Percentiles rank a stretch among this genome's conserved stretches.
These are phyloP conservation scores for Fissipunctia ypsillon DNA, from an alignment of 2,888 invertebrate genomes.

Conservation along the genomic window DNA sequence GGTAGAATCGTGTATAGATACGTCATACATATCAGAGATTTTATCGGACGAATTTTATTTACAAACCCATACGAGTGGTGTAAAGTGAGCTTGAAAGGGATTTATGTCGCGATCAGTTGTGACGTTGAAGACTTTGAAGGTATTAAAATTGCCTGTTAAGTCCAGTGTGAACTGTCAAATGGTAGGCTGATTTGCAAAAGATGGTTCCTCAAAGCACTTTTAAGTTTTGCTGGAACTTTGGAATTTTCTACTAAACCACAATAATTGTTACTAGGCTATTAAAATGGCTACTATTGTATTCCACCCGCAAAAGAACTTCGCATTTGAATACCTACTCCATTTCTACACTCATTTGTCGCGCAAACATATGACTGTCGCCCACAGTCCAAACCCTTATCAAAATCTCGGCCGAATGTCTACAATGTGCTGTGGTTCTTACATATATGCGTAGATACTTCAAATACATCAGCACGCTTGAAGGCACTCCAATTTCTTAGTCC, in stretches of 20 bases:
- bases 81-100: conserved; percentile 27
- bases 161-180: neutral
- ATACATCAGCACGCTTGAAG: conserved; percentile 87
- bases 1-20: conserved; percentile 13
- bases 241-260: neutral
- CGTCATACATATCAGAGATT: conserved; percentile 19
- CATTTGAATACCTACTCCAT: conserved; percentile 31
- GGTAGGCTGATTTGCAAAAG: neutral
- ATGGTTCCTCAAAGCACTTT: neutral
- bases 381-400: conserved; percentile 58
- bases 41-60: conserved; percentile 24
- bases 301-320: conserved; percentile 16
- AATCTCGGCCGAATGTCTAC: conserved; percentile 53
- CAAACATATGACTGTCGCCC: conserved; percentile 47
- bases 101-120: conserved; percentile 11
- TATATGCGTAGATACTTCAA: conserved; percentile 79
- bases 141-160: neutral
- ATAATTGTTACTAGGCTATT: too few species aligned
- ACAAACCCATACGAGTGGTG: conserved; percentile 19
- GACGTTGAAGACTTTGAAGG: conserved; percentile 18
- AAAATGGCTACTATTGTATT: too few species aligned
- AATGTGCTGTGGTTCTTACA: conserved; percentile 57
- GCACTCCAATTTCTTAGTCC: conserved; percentile 90
- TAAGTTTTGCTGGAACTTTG: neutral
- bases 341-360: conserved; percentile 38